Evolutionary conservation across 2,888 invertebrate genomes (phyloP).

Genomic region (Plutella xylostella): DNA sequence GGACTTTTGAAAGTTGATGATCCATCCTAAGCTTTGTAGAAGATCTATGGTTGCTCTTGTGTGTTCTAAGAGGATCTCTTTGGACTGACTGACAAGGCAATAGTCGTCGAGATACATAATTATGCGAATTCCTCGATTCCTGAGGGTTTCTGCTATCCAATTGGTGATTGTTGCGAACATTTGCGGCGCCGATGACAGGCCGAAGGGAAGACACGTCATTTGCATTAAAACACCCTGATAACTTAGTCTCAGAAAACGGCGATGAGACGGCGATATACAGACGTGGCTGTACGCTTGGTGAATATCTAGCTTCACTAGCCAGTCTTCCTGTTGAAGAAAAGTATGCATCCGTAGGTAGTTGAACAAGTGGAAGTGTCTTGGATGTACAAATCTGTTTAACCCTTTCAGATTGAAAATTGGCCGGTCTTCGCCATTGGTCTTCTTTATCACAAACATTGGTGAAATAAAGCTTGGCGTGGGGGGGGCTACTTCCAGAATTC

Average conservation of each 20-base stretch:
- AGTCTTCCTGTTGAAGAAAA: background rate
- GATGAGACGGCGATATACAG: background rate
- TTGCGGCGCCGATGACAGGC: background rate
- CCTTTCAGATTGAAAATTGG: background rate
- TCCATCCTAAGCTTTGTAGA: too few species aligned
- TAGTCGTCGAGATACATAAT: too few species aligned
- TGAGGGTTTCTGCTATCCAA: too few species aligned
- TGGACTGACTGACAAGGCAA: too few species aligned
- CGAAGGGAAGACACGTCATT: background rate
- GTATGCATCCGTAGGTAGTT: background rate
- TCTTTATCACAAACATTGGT: conserved; percentile 1
- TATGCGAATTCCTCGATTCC: too few species aligned
- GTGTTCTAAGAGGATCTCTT: too few species aligned
- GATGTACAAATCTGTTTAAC: background rate
- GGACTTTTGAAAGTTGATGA: too few species aligned
- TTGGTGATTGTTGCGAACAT: background rate
- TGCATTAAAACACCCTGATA: background rate
- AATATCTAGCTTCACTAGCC: background rate
- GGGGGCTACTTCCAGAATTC: background rate
- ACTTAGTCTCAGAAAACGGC: background rate
- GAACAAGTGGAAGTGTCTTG: background rate
- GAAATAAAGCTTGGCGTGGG: background rate
- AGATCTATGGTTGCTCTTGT: too few species aligned
- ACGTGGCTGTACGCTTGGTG: background rate
- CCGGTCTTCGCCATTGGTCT: background rate